Conservation (phyloP, 2,888 invertebrate genomes). For the Sialis lutaria region DNA sequence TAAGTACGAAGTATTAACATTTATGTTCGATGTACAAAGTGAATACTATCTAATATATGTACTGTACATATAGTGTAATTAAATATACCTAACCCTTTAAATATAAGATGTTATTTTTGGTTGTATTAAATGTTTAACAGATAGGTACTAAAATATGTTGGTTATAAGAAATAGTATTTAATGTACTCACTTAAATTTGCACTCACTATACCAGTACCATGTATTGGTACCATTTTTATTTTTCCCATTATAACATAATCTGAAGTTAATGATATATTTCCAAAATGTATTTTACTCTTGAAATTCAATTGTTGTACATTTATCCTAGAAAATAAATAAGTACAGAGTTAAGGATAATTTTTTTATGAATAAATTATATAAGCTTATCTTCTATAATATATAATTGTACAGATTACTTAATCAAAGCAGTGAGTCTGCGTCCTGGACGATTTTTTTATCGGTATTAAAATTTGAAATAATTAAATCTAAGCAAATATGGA, state of each 20-base stretch:
- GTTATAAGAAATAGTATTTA: neutral
- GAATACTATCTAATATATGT: too few relatives aligned
- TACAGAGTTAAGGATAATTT: neutral
- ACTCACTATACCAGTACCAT: slow-evolving; percentile 35
- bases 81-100: too few relatives aligned
- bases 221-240: slow-evolving; percentile 36
- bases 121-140: neutral
- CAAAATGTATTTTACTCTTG: slow-evolving; percentile 15
- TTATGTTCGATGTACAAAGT: too few relatives aligned
- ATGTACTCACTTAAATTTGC: slow-evolving; percentile 37
- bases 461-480: too few relatives aligned
- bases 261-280: slow-evolving; percentile 25
- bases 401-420: too few relatives aligned
- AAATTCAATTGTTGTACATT: neutral
- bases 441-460: too few relatives aligned
- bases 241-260: slow-evolving; percentile 32
- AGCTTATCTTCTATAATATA: slow-evolving; percentile 8
- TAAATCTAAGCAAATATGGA: too few relatives aligned
- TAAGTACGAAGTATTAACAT: too few relatives aligned
- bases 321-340: neutral
- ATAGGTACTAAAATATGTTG: neutral
- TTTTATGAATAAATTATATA: neutral
- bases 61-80: too few relatives aligned
- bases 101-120: too few relatives aligned
- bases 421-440: too few relatives aligned